These are phyloP conservation scores for Rhyacophila evoluta DNA, from an alignment of 2,888 invertebrate species.

Conservation along the genomic window DNA sequence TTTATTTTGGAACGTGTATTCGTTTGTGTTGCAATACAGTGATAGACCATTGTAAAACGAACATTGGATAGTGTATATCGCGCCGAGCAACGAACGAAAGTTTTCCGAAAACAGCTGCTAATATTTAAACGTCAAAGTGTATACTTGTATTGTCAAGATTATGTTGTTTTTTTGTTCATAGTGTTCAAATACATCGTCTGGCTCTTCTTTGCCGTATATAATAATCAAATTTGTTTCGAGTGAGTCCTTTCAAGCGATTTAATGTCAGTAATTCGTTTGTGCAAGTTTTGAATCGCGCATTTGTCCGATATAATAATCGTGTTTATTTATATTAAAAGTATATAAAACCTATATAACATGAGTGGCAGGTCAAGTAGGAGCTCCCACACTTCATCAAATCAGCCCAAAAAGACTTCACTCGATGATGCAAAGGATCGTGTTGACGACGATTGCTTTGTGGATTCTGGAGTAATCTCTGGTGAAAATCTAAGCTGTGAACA, in stretches of 20 bases:
- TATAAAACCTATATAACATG: slow-evolving; percentile 38
- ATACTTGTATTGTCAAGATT: not conserved
- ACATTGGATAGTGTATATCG: slow-evolving; percentile 37
- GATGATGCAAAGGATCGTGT: slow-evolving; percentile 40
- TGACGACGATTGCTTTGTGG: slow-evolving; percentile 47
- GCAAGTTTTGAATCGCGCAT: not conserved
- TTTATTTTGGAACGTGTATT: not conserved
- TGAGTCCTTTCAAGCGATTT: not conserved
- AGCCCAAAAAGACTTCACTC: slow-evolving; percentile 38
- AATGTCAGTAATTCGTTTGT: not conserved
- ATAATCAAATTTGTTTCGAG: no score
- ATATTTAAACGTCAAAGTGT: slow-evolving; percentile 36
- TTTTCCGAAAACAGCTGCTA: slow-evolving; percentile 51
- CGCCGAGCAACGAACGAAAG: slow-evolving; percentile 49
- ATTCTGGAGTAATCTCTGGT: slow-evolving; percentile 45
- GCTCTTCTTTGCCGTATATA: slow-evolving; percentile 23
- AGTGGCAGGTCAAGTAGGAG: slow-evolving; percentile 45
- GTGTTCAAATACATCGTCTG: slow-evolving; percentile 34
- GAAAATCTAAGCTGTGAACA: slow-evolving; percentile 43
- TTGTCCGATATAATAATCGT: not conserved
- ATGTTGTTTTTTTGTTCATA: slow-evolving; percentile 38
- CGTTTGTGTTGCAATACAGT: not conserved
- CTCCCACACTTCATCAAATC: slow-evolving; percentile 34
- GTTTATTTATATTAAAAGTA: not conserved
- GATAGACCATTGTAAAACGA: slow-evolving; percentile 44